Base-by-base conservation (phyloP, 2,113 vertebrate species). In the Clarias batrachus region DNA sequence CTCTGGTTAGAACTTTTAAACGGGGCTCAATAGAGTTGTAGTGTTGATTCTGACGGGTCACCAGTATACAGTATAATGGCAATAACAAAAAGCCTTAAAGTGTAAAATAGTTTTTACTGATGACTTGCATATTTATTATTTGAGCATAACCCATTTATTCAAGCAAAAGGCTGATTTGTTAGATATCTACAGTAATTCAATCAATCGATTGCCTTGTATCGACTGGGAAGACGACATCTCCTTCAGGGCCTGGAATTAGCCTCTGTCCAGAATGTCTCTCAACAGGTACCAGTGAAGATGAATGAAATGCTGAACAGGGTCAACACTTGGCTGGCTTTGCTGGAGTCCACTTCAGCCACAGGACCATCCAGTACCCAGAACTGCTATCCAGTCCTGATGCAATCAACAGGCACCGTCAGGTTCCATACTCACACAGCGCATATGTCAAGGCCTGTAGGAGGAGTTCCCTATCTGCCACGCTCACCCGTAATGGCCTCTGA, bases 241-340 rank as follows among this genome's bases (percentile, higher is more conserved):
- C 91, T 93, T 60, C 94, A 91, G 48, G 97, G 97, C 27, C 11
- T 97, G 57, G 93, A 92, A 23, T 84, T 99, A 71, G 92, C 95
- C 3, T 93, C 93, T 5, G 84, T 41, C 14, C 97, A 97, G 97
- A 96, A 98, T 52, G 92, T 90, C 3, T 97, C 96, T 63, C 94
- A 96, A 84, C 93, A 95, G 91, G 96, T 97, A 92, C 97, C 98
- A 3, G 92, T 94, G 90, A 97, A 95, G 90, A 97, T 99, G 97
- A 93, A 87, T 70, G 94, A 95, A 81, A 96, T 96, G 0, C 90
- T 98, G 14, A 93, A 73, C 81, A 97, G 94, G 0, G 94, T 98
- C 60, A 92, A 62, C 0, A 19, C 91, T 68, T 95, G 96, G 73
- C 87, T 99, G 0, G 62, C 90, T 79, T 92, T 93, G 76, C 91